A percentile compares a stretch with the other conserved stretches of the same genome.
phyloP scores from a whole-genome alignment of 2,113 vertebrate genomes.

The Pitta sordida region DNA sequence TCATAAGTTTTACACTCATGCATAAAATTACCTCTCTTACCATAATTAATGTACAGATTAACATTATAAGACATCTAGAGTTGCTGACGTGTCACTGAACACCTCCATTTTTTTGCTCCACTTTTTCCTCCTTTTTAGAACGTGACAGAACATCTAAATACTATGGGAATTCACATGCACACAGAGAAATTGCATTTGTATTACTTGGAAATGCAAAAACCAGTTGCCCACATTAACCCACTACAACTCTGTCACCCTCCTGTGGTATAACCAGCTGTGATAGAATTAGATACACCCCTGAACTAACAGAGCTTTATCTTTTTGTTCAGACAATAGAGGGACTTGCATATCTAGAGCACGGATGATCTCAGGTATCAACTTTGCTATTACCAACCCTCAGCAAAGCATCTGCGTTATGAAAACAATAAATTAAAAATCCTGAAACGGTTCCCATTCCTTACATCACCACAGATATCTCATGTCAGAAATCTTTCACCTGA shows the following conservation, averaged over 20 bases:
- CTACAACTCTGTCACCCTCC: neutral
- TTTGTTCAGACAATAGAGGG: neutral
- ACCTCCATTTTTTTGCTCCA: neutral
- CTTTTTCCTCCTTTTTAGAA: neutral
- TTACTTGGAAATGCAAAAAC: neutral
- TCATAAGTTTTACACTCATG: conserved; percentile 12
- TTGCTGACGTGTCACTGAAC: neutral
- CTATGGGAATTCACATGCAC: accelerated
- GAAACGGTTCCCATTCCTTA: neutral
- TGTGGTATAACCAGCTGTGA: neutral
- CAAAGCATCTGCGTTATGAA: neutral
- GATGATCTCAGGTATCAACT: neutral
- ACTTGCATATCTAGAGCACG: neutral
- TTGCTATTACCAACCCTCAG: neutral
- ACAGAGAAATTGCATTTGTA: neutral
- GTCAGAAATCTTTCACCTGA: neutral
- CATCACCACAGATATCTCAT: neutral
- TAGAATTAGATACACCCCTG: neutral
- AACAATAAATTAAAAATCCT: neutral
- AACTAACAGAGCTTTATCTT: neutral
- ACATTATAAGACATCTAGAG: conserved; percentile 4
- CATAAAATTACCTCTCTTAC: neutral
- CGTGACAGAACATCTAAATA: neutral
- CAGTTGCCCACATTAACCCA: neutral
- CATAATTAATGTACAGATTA: neutral